Conservation (phyloP, 2,888 invertebrate species). For the Endomychus coccineus region DNA sequence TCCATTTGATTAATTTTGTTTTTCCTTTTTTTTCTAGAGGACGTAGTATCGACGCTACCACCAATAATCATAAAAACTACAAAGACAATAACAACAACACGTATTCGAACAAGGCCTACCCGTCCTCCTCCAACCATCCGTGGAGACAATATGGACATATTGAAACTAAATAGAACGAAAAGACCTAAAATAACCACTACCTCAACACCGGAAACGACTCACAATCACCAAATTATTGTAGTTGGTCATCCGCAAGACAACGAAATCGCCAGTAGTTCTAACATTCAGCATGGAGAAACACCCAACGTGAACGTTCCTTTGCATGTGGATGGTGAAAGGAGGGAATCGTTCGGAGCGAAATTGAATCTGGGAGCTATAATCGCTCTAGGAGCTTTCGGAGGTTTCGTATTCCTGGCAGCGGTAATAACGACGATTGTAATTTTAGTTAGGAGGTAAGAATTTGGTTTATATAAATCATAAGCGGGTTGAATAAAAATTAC, state of each 20-base stretch:
- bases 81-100: conserved; percentile 33
- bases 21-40: conserved; percentile 38
- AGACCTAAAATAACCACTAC: conserved; percentile 28
- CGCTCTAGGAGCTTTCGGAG: conserved; percentile 84
- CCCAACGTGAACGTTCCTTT: conserved; percentile 61
- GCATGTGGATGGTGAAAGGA: conserved; percentile 55
- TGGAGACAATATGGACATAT: conserved; percentile 38
- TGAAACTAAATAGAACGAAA: conserved; percentile 31
- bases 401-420: conserved; percentile 81
- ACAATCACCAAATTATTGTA: conserved; percentile 41
- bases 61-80: conserved; percentile 30
- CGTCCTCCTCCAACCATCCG: conserved; percentile 42
- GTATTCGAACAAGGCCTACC: conserved; percentile 36
- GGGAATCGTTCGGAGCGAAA: conserved; percentile 57
- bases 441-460: conserved; percentile 72
- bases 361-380: conserved; percentile 82
- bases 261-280: conserved; percentile 53
- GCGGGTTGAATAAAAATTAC: too few relatives aligned
- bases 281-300: conserved; percentile 54
- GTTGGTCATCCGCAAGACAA: conserved; percentile 71
- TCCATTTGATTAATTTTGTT: background rate
- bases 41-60: conserved; percentile 35
- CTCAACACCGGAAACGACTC: conserved; percentile 23
- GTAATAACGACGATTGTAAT: conserved; percentile 85
- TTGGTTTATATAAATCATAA: too few relatives aligned